Evolutionary conservation across 1,140 invertebrate species (phyloP), one percentile per base, ranked within the genome.

Genomic region (Brachionus angularis): DNA sequence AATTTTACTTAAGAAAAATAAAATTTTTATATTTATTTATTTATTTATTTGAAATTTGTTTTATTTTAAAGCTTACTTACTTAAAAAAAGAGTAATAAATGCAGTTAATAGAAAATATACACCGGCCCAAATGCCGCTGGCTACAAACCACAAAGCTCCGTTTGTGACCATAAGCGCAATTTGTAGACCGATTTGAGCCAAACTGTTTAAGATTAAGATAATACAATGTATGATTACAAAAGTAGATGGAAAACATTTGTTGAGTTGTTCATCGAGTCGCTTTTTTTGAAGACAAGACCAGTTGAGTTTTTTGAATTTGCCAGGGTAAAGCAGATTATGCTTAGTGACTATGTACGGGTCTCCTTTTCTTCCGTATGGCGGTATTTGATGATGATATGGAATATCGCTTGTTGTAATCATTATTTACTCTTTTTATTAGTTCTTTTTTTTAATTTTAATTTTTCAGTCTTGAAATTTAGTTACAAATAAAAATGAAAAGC

Each of bases 351-450:
- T 52, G 16, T 52, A 52, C 2, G 49, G 49, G 8, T 52, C 12
- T 3, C 49, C 49, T 4, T 18, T 3, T 52, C 29, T 12, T 10
- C 49, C 49, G 23, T 52, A 52, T 10, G 49, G 49, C 16, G 49
- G 49, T 8, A 52, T 31, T 21, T 52, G 49, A 31, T 52, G 49
- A 52, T 52, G 49, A 52, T 52, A 52, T 12, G 49, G 49, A 12
- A n/a, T 8, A 7, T 8, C 33, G 33, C 12, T 42, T 2, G 39
- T 3, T 42, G n/a, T n/a, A n/a, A n/a, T n/a, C n/a, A n/a, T n/a
- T n/a, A n/a, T n/a, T n/a, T n/a, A n/a, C n/a, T n/a, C n/a, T n/a
- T n/a, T n/a, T n/a, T n/a, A n/a, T n/a, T n/a, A n/a, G n/a, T n/a
- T n/a, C n/a, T n/a, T n/a, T n/a, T n/a, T n/a, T n/a, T n/a, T n/a